Conservation (phyloP, 1,140 invertebrate species). For the Papilio helenus region DNA sequence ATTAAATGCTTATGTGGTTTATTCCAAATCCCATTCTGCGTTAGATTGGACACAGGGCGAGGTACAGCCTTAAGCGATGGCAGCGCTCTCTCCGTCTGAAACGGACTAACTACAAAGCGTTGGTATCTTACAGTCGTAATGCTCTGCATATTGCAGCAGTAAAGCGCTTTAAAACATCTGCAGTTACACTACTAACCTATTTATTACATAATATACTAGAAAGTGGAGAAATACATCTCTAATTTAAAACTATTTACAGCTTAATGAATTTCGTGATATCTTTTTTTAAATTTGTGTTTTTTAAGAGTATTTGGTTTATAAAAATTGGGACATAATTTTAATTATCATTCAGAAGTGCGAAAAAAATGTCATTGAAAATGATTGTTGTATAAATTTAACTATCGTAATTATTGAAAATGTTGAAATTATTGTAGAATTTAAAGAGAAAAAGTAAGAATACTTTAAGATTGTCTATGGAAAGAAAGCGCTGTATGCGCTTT, state of each 20-base stretch:
- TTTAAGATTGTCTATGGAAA: neutral
- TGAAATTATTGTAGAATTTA: neutral
- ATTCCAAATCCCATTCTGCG: constrained; percentile 46
- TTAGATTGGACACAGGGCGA: constrained; percentile 30
- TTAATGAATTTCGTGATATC: neutral
- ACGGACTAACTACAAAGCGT: constrained; percentile 44
- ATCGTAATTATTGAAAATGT: neutral
- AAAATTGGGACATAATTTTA: neutral
- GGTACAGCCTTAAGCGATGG: constrained; percentile 39
- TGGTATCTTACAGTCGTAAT: constrained; percentile 21
- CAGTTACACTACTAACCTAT: constrained; percentile 28
- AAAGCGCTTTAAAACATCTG: neutral
- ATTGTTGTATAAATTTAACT: neutral
- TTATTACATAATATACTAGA: constrained; percentile 29
- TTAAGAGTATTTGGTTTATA: neutral
- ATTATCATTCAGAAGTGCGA: neutral
- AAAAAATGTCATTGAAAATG: neutral
- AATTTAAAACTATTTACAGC: neutral
- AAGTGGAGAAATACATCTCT: neutral
- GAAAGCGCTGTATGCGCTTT: constrained; percentile 44
- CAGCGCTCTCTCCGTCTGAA: constrained; percentile 44
- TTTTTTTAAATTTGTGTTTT: neutral
- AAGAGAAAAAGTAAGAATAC: neutral
- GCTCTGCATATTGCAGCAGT: neutral
- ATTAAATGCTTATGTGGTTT: constrained; percentile 1